phyloP scores from a whole-genome alignment of 2,888 invertebrate genomes.

The Eilema depressum region DNA sequence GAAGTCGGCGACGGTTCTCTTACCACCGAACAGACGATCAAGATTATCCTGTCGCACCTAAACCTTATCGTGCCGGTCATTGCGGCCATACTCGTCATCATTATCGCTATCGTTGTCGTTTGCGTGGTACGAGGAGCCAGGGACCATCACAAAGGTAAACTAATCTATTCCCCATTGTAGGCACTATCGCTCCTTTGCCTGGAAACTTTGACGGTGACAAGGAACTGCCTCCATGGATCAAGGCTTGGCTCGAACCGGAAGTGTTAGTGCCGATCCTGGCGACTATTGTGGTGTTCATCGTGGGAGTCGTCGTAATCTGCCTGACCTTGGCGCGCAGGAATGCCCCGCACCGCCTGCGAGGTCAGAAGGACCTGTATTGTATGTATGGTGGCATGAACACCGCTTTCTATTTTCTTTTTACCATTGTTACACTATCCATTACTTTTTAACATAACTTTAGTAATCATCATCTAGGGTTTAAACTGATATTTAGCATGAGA shows the following conservation, averaged over 20 bases:
- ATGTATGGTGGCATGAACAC: slow-evolving; percentile 87
- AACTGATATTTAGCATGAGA: slow-evolving; percentile 37
- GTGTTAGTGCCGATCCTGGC: slow-evolving; percentile 96
- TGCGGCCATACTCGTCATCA: slow-evolving; percentile 96
- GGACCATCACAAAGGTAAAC: slow-evolving; percentile 93
- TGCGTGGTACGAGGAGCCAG: slow-evolving; percentile 96
- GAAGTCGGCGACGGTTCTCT: slow-evolving; percentile 90
- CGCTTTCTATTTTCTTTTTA: slow-evolving; percentile 67
- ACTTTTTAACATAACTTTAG: slow-evolving; percentile 20
- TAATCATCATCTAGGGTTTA: slow-evolving; percentile 14
- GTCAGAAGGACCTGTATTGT: slow-evolving; percentile 92
- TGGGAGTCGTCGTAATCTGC: slow-evolving; percentile 96
- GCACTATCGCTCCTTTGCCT: slow-evolving; percentile 93
- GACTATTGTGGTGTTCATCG: slow-evolving; percentile 95
- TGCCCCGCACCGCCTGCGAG: slow-evolving; percentile 93
- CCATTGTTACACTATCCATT: slow-evolving; percentile 18
- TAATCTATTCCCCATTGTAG: slow-evolving; percentile 76
- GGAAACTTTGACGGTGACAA: slow-evolving; percentile 86
- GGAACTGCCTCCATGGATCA: slow-evolving; percentile 91
- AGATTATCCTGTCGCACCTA: slow-evolving; percentile 95
- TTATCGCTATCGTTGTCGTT: slow-evolving; percentile 97
- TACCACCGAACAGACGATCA: slow-evolving; percentile 93
- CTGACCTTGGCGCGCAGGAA: slow-evolving; percentile 94
- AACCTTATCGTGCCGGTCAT: slow-evolving; percentile 97
- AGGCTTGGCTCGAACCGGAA: slow-evolving; percentile 95